Base-by-base conservation (phyloP, 1,140 invertebrate genomes). In the Parasteatoda tepidariorum region DNA sequence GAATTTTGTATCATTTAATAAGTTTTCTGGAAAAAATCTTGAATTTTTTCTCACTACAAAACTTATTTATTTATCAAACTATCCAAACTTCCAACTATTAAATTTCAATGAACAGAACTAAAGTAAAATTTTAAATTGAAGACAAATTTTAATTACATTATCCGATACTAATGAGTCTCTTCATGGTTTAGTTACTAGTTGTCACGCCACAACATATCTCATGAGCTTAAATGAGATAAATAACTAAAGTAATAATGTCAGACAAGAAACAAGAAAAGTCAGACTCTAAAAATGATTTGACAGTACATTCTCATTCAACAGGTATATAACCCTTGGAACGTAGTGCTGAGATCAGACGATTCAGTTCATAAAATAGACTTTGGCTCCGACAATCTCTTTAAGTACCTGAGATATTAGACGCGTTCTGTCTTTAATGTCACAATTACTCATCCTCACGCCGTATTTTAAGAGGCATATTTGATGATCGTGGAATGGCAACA, bases 391-490 rank as follows among this genome's bases (percentile, higher is more conserved):
- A 79, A 79, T 79, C 75, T 41, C 75, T 33, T 67, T 79, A 66
- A 79, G 62, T 57, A 48, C 22, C 75, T 79, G 64, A 79, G 62
- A 79, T 79, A 79, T 79, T 79, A 30, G 75, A 79, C 75, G 62
- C 75, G 62, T 68, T 67, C 28, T 41, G 38, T 79, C 75, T 57
- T n/a, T 79, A 68, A 79, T 67, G 75, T 79, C 75, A 30, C 48
- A 22, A 79, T 79, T 67, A 79, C 75, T 79, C 61, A 79, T 79
- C 75, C 41, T 57, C 38, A 31, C 75, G 61, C 64, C 26, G 9
- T 57, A 18, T 48, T 48, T 48, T 48, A 48, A 4, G 38, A 48
- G 38, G 38, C 0, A 48, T 59, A 61, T 74, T 66, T 71, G 30
- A 38, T 71, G 33, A 26, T 74, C 61, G 71, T 30, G 55, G 34